phyloP scores from a whole-genome alignment of 2,113 vertebrate species.

The Chloropsis cyanopogon region DNA sequence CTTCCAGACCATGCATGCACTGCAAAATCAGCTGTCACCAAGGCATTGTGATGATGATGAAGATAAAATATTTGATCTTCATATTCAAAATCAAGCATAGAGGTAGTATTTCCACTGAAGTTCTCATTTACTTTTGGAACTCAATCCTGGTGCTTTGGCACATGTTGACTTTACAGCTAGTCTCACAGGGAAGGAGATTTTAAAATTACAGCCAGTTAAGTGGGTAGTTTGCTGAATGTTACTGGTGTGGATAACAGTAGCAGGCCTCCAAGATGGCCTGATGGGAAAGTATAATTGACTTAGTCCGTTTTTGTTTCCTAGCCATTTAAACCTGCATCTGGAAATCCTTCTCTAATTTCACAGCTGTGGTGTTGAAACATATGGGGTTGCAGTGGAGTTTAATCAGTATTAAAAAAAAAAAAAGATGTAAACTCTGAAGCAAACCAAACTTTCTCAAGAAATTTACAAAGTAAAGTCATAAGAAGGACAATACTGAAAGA shows the following conservation, averaged over 20 bases:
- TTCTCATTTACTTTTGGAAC: slow-evolving; percentile 49
- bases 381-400: background rate
- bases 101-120: background rate
- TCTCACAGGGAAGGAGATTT: slow-evolving; percentile 68
- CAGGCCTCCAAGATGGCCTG: slow-evolving; percentile 51
- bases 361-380: slow-evolving; percentile 31
- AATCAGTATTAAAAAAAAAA: background rate
- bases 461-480: background rate
- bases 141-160: slow-evolving; percentile 52
- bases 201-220: slow-evolving; percentile 65
- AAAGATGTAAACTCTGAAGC: background rate
- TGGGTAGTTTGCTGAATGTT: slow-evolving; percentile 45
- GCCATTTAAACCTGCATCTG: slow-evolving; percentile 57
- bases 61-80: background rate
- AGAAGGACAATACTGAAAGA: background rate
- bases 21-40: background rate
- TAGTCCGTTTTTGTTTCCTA: slow-evolving; percentile 46
- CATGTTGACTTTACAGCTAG: slow-evolving; percentile 66
- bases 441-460: background rate
- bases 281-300: slow-evolving; percentile 45
- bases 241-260: slow-evolving; percentile 58
- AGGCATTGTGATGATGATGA: background rate
- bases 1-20: fast-evolving
- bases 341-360: slow-evolving; percentile 64
- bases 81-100: background rate